Percentiles rank a stretch among this genome's conserved stretches.
Evolutionary conservation across 2,888 invertebrate genomes (phyloP).

Genomic region (Phrixothrix hirtus): DNA sequence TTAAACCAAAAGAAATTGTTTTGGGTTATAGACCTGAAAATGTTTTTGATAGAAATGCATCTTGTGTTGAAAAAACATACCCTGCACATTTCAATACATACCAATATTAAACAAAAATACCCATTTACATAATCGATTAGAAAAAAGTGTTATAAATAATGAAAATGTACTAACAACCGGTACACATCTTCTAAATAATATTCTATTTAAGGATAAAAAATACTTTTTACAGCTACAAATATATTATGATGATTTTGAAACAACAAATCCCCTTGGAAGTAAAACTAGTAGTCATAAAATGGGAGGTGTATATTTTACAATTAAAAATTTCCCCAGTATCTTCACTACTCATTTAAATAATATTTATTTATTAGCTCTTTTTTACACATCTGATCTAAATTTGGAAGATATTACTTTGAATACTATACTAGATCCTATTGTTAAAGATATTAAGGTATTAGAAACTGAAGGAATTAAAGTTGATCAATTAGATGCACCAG

Average conservation of each 20-base stretch:
- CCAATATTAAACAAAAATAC: constrained; percentile 11
- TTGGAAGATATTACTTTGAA: constrained; percentile 15
- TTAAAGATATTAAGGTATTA: no score
- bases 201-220: no score
- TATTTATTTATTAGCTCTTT: no score
- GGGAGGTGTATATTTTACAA: no score
- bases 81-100: constrained; percentile 25
- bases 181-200: neutral
- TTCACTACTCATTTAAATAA: no score
- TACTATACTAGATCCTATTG: constrained; percentile 21
- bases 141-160: no score
- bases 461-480: no score
- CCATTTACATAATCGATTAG: no score
- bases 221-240: constrained; percentile 19
- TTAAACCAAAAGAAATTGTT: neutral
- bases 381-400: constrained; percentile 28
- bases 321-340: constrained; percentile 27
- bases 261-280: constrained; percentile 31
- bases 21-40: constrained; percentile 1
- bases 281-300: constrained; percentile 35
- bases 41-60: constrained; percentile 9
- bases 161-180: no score
- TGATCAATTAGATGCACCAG: constrained; percentile 6
- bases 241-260: no score
- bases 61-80: constrained; percentile 19